phyloP scores from a whole-genome alignment of 2,797 vertebrate species.

The Botia kubotai region DNA sequence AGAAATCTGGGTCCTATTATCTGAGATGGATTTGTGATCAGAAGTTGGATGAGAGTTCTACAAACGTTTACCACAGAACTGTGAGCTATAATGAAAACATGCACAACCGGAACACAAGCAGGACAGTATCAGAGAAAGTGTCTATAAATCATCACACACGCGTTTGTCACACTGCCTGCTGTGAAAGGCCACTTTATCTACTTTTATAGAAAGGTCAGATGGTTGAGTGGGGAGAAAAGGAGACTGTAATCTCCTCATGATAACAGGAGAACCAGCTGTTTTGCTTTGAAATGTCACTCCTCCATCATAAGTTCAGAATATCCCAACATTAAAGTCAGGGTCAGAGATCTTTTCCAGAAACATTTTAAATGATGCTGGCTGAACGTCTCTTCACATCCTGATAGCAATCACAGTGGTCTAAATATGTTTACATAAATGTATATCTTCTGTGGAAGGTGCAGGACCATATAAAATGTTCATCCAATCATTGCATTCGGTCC shows the following conservation, averaged over 20 bases:
- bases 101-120: conserved; percentile 12
- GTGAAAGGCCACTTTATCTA: background rate
- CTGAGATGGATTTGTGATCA: conserved; percentile 20
- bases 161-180: conserved; percentile 31
- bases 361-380: no score
- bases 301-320: background rate
- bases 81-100: conserved; percentile 20
- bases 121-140: conserved; percentile 22
- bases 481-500: no score
- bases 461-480: no score
- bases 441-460: no score
- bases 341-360: no score
- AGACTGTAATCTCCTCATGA: no score
- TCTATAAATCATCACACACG: conserved; percentile 41
- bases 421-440: no score
- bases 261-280: background rate
- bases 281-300: background rate
- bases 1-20: conserved; percentile 34
- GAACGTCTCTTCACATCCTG: no score
- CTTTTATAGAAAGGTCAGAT: background rate
- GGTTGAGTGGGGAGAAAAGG: background rate
- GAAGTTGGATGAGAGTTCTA: conserved; percentile 30
- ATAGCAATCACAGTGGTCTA: no score
- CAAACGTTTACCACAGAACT: conserved; percentile 38
- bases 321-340: no score